phyloP scores from a whole-genome alignment of 2,888 invertebrate genomes.

The Sminthurides aquaticus region DNA sequence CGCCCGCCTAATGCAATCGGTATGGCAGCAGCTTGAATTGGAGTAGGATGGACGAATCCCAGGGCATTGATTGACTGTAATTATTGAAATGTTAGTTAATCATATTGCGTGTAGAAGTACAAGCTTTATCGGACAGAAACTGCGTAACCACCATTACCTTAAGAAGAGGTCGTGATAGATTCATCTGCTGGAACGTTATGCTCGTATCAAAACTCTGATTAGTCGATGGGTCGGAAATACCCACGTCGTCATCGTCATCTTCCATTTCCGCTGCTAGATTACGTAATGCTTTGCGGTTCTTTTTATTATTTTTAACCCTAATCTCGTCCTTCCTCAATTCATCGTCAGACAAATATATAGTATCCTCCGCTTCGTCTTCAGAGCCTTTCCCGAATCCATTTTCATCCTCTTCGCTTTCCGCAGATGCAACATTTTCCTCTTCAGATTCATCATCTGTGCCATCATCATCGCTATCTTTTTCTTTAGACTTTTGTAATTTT shows the following conservation, averaged over 20 bases:
- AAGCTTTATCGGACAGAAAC: conserved; percentile 3
- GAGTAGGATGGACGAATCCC: conserved; percentile 89
- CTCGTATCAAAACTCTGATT: conserved; percentile 52
- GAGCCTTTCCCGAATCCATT: conserved; percentile 45
- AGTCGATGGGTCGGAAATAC: conserved; percentile 49
- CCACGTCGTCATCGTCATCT: conserved; percentile 28
- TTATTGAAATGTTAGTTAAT: conserved; percentile 1
- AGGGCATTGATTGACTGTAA: conserved; percentile 70
- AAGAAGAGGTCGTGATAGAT: conserved; percentile 83
- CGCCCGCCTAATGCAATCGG: conserved; percentile 85
- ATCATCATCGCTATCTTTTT: conserved; percentile 15
- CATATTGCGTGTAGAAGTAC: too few species aligned
- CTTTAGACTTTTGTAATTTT: conserved; percentile 17
- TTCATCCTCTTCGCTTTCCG: conserved; percentile 50
- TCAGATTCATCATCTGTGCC: conserved; percentile 28
- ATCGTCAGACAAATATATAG: conserved; percentile 66
- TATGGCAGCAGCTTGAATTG: conserved; percentile 91
- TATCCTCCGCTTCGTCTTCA: conserved; percentile 54
- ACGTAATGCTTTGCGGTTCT: conserved; percentile 32
- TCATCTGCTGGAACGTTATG: conserved; percentile 85
- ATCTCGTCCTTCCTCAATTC: conserved; percentile 57
- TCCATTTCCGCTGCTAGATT: conserved; percentile 43
- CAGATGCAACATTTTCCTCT: conserved; percentile 44
- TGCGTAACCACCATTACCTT: conserved; percentile 52
- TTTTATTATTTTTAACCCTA: conserved; percentile 57